phyloP scores from a whole-genome alignment of 1,140 invertebrate genomes.

The Papilio polytes region DNA sequence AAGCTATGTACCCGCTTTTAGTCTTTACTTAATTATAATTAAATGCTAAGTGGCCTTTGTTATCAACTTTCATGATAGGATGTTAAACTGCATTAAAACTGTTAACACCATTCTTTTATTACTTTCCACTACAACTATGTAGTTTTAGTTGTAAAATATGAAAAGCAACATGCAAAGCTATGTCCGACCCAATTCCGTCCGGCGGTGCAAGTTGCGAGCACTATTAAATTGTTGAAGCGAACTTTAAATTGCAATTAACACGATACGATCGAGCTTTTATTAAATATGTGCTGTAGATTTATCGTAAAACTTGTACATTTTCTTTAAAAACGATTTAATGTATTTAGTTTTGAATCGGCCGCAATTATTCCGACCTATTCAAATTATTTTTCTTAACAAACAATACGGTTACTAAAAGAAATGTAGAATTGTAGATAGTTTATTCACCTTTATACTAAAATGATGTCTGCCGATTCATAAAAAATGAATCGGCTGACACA shows the following conservation, averaged over 20 bases:
- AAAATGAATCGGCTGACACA: too few relatives aligned
- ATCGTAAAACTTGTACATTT: background rate
- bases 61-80: too few relatives aligned
- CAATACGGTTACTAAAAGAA: too few relatives aligned
- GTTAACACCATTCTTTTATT: too few relatives aligned
- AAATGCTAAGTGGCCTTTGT: too few relatives aligned
- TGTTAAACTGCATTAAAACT: too few relatives aligned
- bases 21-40: too few relatives aligned
- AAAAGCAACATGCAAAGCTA: conserved; percentile 18
- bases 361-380: background rate
- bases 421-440: too few relatives aligned
- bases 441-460: too few relatives aligned
- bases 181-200: conserved; percentile 17
- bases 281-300: background rate
- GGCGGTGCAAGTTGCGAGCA: background rate
- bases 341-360: background rate
- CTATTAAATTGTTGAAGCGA: conserved; percentile 26
- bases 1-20: too few relatives aligned
- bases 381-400: too few relatives aligned
- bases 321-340: background rate
- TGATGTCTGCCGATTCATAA: too few relatives aligned
- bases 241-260: conserved; percentile 27
- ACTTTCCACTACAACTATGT: background rate
- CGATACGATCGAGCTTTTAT: conserved; percentile 4
- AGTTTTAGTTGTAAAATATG: background rate